Evolutionary conservation across 2,888 invertebrate genomes (phyloP).

Genomic region (Netelia fuscicornis): DNA sequence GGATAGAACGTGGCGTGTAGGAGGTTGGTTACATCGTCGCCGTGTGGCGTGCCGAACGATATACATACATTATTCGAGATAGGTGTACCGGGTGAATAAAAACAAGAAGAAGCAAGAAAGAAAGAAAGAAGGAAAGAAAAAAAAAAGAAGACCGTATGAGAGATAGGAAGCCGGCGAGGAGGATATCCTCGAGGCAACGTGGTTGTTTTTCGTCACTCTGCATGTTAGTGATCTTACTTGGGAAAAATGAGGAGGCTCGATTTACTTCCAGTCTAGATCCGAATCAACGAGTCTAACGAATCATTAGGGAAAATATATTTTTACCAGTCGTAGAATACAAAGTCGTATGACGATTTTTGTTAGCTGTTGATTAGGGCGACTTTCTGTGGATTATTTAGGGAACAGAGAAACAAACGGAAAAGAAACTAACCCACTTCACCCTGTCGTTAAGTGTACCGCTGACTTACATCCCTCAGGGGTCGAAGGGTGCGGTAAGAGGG

Average conservation of each 20-base stretch:
- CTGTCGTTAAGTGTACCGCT: constrained; percentile 78
- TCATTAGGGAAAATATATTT: too few relatives aligned
- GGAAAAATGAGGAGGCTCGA: constrained; percentile 12
- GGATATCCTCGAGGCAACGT: constrained; percentile 20
- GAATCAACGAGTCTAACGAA: too few relatives aligned
- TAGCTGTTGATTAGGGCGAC: too few relatives aligned
- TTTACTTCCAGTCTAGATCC: neutral
- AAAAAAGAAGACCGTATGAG: constrained; percentile 46
- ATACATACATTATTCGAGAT: constrained; percentile 66
- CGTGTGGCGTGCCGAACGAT: constrained; percentile 53
- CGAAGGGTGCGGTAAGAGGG: constrained; percentile 77
- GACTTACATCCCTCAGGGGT: constrained; percentile 79
- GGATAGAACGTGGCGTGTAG: constrained; percentile 58
- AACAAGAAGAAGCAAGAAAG: constrained; percentile 33
- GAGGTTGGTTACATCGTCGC: constrained; percentile 64
- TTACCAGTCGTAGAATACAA: too few relatives aligned
- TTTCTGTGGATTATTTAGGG: neutral
- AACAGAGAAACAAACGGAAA: constrained; percentile 40
- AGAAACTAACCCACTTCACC: constrained; percentile 73
- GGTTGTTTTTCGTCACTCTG: neutral
- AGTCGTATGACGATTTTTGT: too few relatives aligned
- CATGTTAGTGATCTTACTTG: constrained; percentile 13
- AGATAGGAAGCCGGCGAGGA: constrained; percentile 50
- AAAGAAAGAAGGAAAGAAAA: constrained; percentile 17
- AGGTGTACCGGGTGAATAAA: constrained; percentile 45